Evolutionary conservation across 2,888 invertebrate species (phyloP).

Genomic region (Frankliniella intonsa): DNA sequence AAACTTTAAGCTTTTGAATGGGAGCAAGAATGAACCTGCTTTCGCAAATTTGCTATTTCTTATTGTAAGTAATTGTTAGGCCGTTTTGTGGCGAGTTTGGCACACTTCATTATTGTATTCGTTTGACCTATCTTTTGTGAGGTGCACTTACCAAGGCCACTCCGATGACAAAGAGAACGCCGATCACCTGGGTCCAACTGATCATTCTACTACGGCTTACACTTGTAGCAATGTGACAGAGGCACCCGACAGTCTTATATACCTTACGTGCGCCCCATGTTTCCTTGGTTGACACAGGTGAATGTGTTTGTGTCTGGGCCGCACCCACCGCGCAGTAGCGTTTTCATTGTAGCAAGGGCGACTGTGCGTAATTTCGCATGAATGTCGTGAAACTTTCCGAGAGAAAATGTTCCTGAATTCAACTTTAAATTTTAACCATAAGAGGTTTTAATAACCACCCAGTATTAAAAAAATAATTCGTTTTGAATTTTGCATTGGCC

Average conservation of each 20-base stretch:
- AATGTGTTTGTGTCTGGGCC: background rate
- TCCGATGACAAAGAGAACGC: background rate
- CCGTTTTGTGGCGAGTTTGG: too few species aligned
- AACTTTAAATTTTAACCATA: too few species aligned
- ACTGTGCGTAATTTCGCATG: too few species aligned
- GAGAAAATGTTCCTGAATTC: too few species aligned
- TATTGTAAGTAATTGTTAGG: too few species aligned
- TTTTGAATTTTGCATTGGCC: too few species aligned
- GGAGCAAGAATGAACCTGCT: background rate
- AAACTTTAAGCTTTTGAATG: too few species aligned
- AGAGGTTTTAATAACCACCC: too few species aligned
- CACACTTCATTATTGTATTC: background rate
- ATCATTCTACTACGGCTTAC: background rate
- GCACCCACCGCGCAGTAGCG: too few species aligned
- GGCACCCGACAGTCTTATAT: background rate
- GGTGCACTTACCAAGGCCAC: background rate
- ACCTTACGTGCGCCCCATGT: background rate
- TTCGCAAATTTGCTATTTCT: background rate
- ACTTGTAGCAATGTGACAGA: background rate
- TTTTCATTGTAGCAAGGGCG: too few species aligned
- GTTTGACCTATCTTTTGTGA: background rate
- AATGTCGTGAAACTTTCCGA: too few species aligned
- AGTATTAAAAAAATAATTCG: too few species aligned
- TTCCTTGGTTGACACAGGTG: constrained; percentile 2
- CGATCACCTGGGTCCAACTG: background rate